A percentile compares a stretch with the other conserved stretches of the same genome.
Conservation (phyloP, 2,113 vertebrate genomes). For the Numenius arquata region DNA sequence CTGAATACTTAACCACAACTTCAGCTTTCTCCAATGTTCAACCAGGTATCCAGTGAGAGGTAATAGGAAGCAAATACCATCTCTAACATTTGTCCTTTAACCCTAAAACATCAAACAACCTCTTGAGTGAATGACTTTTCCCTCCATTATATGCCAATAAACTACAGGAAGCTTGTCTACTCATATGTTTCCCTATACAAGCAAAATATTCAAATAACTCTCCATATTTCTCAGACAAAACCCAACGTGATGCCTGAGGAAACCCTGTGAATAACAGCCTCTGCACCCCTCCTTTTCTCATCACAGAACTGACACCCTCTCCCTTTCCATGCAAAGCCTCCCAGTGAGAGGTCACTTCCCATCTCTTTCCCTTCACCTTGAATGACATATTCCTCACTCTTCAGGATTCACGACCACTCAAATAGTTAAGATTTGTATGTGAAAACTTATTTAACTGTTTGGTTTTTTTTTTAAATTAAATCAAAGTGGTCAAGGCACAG, state of each 20-base stretch:
- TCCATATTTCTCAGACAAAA: background rate
- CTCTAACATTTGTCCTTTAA: no score
- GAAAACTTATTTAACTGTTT: background rate
- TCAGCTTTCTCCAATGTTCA: background rate
- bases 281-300: background rate
- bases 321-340: background rate
- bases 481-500: background rate
- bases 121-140: background rate
- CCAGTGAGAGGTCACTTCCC: fast-evolving
- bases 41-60: background rate
- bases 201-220: background rate
- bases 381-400: no score
- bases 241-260: background rate
- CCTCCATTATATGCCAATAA: background rate
- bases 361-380: background rate
- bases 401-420: background rate
- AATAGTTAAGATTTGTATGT: background rate
- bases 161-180: background rate
- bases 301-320: background rate
- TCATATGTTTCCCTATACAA: background rate
- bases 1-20: background rate
- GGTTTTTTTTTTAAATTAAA: background rate
- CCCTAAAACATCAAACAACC: background rate
- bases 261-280: background rate
- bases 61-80: background rate